These are phyloP conservation scores for Dorcus parallelipipedus DNA, from an alignment of 2,888 invertebrate genomes.

Conservation along the genomic window DNA sequence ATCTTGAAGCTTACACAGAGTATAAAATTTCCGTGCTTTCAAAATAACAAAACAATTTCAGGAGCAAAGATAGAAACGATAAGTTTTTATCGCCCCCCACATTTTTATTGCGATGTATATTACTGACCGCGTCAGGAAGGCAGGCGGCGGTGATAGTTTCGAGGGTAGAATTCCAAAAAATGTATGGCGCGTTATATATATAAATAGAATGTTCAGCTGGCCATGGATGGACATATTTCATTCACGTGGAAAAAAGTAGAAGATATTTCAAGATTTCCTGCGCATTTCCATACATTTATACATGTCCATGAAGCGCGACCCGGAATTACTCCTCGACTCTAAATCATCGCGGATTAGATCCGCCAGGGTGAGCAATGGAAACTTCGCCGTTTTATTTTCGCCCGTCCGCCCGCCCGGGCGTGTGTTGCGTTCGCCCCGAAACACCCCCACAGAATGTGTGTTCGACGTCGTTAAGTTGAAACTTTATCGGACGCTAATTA, in stretches of 20 bases:
- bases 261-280: slow-evolving; percentile 37
- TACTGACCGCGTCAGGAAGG: too few relatives aligned
- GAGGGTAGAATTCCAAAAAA: too few relatives aligned
- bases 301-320: slow-evolving; percentile 32
- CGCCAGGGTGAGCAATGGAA: slow-evolving; percentile 4
- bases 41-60: too few relatives aligned
- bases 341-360: slow-evolving; percentile 36
- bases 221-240: slow-evolving; percentile 23
- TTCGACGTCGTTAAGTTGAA: neutral
- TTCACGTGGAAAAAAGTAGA: slow-evolving; percentile 23
- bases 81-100: too few relatives aligned
- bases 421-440: neutral
- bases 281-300: slow-evolving; percentile 39
- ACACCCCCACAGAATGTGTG: neutral
- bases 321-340: slow-evolving; percentile 30
- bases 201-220: too few relatives aligned
- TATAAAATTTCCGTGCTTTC: too few relatives aligned
- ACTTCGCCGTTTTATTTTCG: neutral
- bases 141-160: too few relatives aligned
- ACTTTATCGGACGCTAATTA: neutral
- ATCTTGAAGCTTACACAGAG: too few relatives aligned
- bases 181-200: too few relatives aligned
- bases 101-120: too few relatives aligned
- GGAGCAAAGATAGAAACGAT: too few relatives aligned
- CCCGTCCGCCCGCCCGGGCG: neutral